These are phyloP conservation scores for Drusus annulatus DNA, from an alignment of 1,140 invertebrate genomes.

Conservation along the genomic window DNA sequence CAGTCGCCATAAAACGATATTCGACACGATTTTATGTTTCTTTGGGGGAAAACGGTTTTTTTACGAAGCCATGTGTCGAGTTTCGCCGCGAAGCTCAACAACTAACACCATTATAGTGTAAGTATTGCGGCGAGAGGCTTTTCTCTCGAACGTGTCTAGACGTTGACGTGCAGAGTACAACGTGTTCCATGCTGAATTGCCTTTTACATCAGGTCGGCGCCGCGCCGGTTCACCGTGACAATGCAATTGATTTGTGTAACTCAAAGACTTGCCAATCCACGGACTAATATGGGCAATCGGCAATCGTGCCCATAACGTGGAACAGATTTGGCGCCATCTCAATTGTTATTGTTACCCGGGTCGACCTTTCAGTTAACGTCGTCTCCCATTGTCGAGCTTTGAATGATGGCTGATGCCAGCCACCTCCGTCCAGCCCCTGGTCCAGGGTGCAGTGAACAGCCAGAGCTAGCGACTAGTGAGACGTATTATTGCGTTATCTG, in stretches of 20 bases:
- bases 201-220: conserved; percentile 23
- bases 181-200: conserved; percentile 32
- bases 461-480: too few relatives aligned
- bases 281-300: conserved; percentile 34
- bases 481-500: too few relatives aligned
- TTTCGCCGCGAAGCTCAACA: too few relatives aligned
- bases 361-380: neutral
- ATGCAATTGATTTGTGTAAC: conserved; percentile 40
- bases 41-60: neutral
- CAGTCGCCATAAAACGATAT: neutral
- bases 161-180: conserved; percentile 26
- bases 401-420: too few relatives aligned
- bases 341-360: conserved; percentile 13
- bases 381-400: neutral
- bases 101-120: too few relatives aligned
- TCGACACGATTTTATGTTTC: neutral
- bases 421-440: too few relatives aligned
- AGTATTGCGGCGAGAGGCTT: conserved; percentile 21
- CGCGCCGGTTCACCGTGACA: conserved; percentile 37
- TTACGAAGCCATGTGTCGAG: neutral
- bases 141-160: conserved; percentile 33
- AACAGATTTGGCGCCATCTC: conserved; percentile 37
- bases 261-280: conserved; percentile 34
- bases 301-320: conserved; percentile 16
- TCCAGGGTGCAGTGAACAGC: too few relatives aligned